Conservation (phyloP, 2,888 invertebrate species). For the Phengaris alcon region DNA sequence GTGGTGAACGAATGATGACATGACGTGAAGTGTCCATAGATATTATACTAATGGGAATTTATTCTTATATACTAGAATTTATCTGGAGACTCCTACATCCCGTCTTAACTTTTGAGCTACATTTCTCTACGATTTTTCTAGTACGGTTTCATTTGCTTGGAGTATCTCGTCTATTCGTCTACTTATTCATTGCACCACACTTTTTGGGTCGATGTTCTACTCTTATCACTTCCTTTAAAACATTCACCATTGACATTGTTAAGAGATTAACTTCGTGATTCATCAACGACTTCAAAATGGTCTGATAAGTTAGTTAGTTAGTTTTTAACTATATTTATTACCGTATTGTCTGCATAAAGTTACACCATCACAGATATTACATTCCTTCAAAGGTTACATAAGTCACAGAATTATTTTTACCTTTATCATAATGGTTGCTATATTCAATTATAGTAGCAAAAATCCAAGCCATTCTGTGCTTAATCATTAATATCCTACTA, state of each 20-base stretch:
- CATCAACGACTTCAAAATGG: conserved; percentile 46
- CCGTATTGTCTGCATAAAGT: neutral
- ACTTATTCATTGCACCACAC: conserved; percentile 31
- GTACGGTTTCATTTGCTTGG: neutral
- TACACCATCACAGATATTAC: neutral
- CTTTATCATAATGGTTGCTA: neutral
- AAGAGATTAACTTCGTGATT: conserved; percentile 64
- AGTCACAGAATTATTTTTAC: neutral
- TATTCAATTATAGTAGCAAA: too few relatives aligned
- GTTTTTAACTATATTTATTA: conserved; percentile 27
- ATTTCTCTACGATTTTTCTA: neutral
- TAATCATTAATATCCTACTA: too few relatives aligned
- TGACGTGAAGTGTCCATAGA: too few relatives aligned
- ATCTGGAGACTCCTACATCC: too few relatives aligned
- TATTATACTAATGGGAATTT: too few relatives aligned
- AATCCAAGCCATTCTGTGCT: too few relatives aligned
- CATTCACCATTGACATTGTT: conserved; percentile 51
- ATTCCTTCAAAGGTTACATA: neutral
- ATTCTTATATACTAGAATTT: too few relatives aligned
- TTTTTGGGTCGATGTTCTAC: conserved; percentile 58
- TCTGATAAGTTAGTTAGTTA: conserved; percentile 27
- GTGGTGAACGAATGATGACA: too few relatives aligned
- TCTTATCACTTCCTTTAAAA: conserved; percentile 68
- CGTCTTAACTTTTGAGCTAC: too few relatives aligned
- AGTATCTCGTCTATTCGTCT: neutral